phyloP scores from a whole-genome alignment of 2,797 vertebrate genomes.

The Myotis findleyi region DNA sequence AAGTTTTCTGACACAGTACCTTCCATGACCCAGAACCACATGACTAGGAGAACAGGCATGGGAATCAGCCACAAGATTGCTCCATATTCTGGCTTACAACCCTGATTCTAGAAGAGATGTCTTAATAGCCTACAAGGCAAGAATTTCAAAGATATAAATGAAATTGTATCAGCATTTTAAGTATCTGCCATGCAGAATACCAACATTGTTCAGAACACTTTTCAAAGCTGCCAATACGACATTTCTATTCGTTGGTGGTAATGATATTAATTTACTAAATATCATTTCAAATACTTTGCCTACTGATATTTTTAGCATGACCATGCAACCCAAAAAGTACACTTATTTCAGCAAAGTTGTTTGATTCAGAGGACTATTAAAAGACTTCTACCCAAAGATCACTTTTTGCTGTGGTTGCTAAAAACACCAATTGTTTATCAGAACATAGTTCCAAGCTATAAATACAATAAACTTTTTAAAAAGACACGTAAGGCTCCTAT shows the following conservation, averaged over 20 bases:
- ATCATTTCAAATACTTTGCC: constrained; percentile 3
- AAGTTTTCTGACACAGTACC: not conserved
- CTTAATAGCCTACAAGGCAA: not conserved
- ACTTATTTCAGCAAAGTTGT: not conserved
- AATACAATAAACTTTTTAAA: constrained; percentile 5
- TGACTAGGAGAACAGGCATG: not conserved
- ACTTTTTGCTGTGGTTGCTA: constrained; percentile 24
- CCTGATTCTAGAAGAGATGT: not conserved
- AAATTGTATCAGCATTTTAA: not conserved
- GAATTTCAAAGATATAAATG: not conserved
- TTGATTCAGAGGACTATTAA: not conserved
- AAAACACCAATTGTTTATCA: not conserved
- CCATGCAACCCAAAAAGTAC: not conserved
- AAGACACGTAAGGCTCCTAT: not conserved
- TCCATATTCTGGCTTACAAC: not conserved
- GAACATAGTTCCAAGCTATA: constrained; percentile 21
- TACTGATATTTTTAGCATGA: not conserved
- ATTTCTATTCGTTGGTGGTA: not conserved
- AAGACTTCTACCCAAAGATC: not conserved
- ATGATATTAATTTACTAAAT: constrained; percentile 33
- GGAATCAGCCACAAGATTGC: not conserved
- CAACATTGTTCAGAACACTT: not conserved
- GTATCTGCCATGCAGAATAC: not conserved
- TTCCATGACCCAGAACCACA: not conserved
- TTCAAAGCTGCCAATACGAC: not conserved